Base-by-base conservation (phyloP, 1,140 invertebrate genomes). In the Euura lappo region DNA sequence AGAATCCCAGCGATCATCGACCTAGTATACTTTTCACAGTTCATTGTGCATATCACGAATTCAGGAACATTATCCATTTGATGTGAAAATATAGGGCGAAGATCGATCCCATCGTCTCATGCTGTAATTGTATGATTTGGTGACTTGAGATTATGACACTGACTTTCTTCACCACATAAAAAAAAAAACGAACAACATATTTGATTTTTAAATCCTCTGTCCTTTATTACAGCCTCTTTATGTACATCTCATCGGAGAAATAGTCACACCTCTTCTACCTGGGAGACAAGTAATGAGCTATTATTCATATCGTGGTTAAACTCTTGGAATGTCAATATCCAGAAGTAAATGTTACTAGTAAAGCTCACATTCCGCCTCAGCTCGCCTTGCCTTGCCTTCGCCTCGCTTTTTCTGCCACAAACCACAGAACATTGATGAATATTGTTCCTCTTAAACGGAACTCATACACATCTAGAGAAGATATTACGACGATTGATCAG, bases 331-430 rank as follows among this genome's bases (percentile, higher is more conserved):
- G 28, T 28, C 28, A 28, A 28, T 28, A 28, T 28, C 28, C 8
- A 60, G 13, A 60, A 60, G 51, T 60, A 60, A 60, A n/a, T 60
- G 51, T 60, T 60, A 11, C 51, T 60, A 60, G 51, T 60, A 60
- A 60, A 11, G 51, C 51, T 60, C 51, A 11, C 13, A 3, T 8
- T 60, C 51, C 6, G 13, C 6, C 51, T 60, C 51, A 60, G 8
- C 6, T 60, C 51, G 51, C 10, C 13, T 60, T 5, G 51, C 13
- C 28, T 28, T 28, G 28, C 28, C 28, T 28, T 28, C 28, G 28
- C 28, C 28, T 28, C 28, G 28, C 28, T 28, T 28, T 28, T 28
- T 28, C 28, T 60, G 5, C 51, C 13, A 60, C 13, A 6, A n/a
- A 60, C 13, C 51, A n/a, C 51, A n/a, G 10, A 60, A n/a, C 4